Percentiles rank a stretch among this genome's conserved stretches.
Evolutionary conservation across 2,888 invertebrate genomes (phyloP).

Genomic region (Heteromyza rotundicornis): DNA sequence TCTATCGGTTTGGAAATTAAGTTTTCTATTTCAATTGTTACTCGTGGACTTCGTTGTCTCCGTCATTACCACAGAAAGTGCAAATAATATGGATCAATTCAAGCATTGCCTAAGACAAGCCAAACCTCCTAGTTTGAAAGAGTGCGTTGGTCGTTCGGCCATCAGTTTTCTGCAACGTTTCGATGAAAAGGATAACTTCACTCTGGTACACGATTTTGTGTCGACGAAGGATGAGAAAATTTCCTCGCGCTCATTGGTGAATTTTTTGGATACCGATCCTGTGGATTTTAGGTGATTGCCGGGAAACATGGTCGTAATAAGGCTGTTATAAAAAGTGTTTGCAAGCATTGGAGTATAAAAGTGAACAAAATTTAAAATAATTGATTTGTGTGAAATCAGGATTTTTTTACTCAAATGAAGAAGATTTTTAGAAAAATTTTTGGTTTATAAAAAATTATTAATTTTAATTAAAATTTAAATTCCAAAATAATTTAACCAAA

Average conservation of each 20-base stretch:
- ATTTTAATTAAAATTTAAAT: too few species aligned
- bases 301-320: neutral
- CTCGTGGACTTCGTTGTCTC: slow-evolving; percentile 17
- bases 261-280: slow-evolving; percentile 76
- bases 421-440: too few species aligned
- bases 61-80: slow-evolving; percentile 34
- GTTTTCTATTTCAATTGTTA: too few species aligned
- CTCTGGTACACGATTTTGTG: slow-evolving; percentile 70
- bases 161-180: slow-evolving; percentile 70
- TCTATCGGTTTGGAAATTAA: too few species aligned
- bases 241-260: slow-evolving; percentile 70
- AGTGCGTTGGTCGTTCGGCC: slow-evolving; percentile 76
- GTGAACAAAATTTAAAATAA: too few species aligned
- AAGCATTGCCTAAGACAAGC: slow-evolving; percentile 64
- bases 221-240: slow-evolving; percentile 70
- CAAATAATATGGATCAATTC: slow-evolving; percentile 44
- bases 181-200: slow-evolving; percentile 72
- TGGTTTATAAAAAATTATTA: too few species aligned
- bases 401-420: too few species aligned
- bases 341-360: too few species aligned
- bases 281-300: slow-evolving; percentile 70
- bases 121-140: slow-evolving; percentile 64
- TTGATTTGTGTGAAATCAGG: too few species aligned
- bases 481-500: too few species aligned
- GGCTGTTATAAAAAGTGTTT: too few species aligned